phyloP scores from a whole-genome alignment of 2,888 invertebrate species.

The Spodoptera picta region DNA sequence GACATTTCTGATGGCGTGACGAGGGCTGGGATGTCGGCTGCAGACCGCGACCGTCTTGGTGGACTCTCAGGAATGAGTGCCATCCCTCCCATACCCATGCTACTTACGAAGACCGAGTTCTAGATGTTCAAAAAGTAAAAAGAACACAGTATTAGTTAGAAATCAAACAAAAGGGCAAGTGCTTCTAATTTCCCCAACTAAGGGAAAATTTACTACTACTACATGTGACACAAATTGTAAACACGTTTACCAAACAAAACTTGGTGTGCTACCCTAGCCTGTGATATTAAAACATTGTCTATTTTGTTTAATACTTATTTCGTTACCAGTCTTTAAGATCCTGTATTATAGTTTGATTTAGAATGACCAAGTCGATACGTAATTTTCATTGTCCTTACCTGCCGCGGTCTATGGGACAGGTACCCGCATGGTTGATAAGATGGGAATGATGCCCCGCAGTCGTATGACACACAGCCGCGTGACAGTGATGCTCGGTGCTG shows the following conservation, averaged over 20 bases:
- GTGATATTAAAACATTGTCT: neutral
- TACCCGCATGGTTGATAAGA: constrained; percentile 84
- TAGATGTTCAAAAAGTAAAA: constrained; percentile 73
- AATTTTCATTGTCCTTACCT: constrained; percentile 67
- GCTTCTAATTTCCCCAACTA: constrained; percentile 9
- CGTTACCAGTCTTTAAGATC: neutral
- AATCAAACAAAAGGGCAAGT: neutral
- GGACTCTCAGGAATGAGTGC: constrained; percentile 91
- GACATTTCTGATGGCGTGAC: constrained; percentile 85
- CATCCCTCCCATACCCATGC: constrained; percentile 90
- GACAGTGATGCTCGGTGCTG: constrained; percentile 92
- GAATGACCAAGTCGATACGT: neutral
- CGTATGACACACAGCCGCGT: constrained; percentile 90
- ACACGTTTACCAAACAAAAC: constrained; percentile 8
- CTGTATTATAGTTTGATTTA: too few relatives aligned
- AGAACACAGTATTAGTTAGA: constrained; percentile 13
- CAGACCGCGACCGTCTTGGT: constrained; percentile 94
- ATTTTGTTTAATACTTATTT: neutral
- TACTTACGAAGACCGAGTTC: constrained; percentile 96
- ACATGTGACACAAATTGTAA: constrained; percentile 6
- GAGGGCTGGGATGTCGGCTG: constrained; percentile 94
- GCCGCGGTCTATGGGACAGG: constrained; percentile 81
- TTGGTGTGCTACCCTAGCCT: constrained; percentile 26
- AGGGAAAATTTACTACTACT: constrained; percentile 1
- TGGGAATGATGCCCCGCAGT: constrained; percentile 80